Evolutionary conservation across 2,888 invertebrate species (phyloP).

Genomic region (Synergus laeviventris): DNA sequence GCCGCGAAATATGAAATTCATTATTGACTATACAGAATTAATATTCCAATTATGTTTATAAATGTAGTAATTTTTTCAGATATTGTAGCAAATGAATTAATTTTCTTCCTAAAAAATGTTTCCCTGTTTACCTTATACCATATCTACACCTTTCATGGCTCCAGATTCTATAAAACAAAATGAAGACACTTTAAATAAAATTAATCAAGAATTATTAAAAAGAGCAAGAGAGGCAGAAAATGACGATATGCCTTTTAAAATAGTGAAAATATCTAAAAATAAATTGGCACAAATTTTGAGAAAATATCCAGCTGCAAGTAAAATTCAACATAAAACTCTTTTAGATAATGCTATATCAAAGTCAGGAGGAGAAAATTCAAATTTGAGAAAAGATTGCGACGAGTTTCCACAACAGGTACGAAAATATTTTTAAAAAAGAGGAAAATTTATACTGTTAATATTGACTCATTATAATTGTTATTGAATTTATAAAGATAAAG

Average conservation of each 20-base stretch:
- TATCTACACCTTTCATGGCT: not conserved
- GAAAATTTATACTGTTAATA: not conserved
- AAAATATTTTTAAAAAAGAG: not conserved
- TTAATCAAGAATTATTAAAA: not conserved
- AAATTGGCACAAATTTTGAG: not conserved
- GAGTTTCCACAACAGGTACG: not conserved
- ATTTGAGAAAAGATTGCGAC: slow-evolving; percentile 2
- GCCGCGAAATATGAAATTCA: not conserved
- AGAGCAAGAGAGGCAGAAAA: not conserved
- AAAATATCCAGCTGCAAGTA: not conserved
- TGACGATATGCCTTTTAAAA: not conserved
- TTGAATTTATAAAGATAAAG: not conserved
- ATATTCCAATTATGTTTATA: not conserved
- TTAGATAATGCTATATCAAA: not conserved
- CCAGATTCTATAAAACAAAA: not conserved
- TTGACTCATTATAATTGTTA: not conserved
- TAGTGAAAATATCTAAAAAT: slow-evolving; percentile 21
- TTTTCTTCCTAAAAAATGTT: not conserved
- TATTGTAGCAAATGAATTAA: not conserved
- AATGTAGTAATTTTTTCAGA: not conserved
- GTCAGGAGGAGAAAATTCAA: not conserved
- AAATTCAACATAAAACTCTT: not conserved
- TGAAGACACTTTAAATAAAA: not conserved
- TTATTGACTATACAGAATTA: not conserved
- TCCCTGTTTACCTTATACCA: not conserved